Evolutionary conservation across 2,113 vertebrate species (phyloP).

Genomic region (Rhinopomastus cyanomelas): DNA sequence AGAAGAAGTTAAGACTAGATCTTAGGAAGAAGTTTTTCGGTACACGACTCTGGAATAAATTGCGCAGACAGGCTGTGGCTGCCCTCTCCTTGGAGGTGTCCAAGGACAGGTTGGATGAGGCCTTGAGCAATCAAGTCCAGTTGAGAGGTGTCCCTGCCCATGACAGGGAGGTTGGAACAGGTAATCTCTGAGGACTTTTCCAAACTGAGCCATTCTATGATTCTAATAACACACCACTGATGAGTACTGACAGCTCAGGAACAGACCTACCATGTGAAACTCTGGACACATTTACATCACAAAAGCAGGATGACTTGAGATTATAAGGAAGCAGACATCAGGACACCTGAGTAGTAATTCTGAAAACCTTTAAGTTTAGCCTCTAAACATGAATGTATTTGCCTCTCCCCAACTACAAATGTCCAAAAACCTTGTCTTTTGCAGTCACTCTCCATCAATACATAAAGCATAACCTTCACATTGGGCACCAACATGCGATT

Average conservation of each 20-base stretch:
- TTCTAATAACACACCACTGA: no score
- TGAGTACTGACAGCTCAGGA: background rate
- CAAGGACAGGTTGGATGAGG: no score
- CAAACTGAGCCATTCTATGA: no score
- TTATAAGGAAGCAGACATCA: background rate
- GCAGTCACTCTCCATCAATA: background rate
- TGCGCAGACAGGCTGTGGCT: no score
- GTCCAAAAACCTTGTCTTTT: background rate
- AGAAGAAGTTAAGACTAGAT: no score
- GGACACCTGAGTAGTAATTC: background rate
- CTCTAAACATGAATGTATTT: background rate
- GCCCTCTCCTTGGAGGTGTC: no score
- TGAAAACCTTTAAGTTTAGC: background rate
- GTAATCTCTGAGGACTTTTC: no score
- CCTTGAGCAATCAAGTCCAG: no score
- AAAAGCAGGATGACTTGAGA: background rate
- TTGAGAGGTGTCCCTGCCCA: no score
- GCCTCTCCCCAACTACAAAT: fast-evolving
- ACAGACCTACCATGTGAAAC: background rate
- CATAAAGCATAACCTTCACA: background rate
- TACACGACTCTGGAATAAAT: no score
- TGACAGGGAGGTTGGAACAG: no score
- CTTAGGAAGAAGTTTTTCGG: no score
- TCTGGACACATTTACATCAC: background rate
- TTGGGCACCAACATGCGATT: background rate